Evolutionary conservation across 1,140 invertebrate species (phyloP).

Genomic region (Achatina immaculata): DNA sequence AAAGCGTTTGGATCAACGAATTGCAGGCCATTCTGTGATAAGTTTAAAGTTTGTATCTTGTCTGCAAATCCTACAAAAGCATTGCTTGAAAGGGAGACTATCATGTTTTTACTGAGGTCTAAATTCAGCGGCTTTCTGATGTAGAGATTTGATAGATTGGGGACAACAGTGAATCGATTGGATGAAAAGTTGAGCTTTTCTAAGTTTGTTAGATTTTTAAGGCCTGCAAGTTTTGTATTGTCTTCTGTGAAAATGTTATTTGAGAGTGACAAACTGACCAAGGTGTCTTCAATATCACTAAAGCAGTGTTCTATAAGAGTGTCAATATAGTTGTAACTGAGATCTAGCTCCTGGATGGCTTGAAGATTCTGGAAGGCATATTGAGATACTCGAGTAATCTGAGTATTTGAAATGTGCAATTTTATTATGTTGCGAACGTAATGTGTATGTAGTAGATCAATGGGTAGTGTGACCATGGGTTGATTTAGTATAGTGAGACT

Average conservation of each 20-base stretch:
- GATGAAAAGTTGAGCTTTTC: background rate
- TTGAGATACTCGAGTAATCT: background rate
- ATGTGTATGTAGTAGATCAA: background rate
- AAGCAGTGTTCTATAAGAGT: background rate
- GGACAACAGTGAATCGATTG: background rate
- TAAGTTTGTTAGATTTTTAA: background rate
- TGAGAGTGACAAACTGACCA: background rate
- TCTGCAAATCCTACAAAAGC: background rate
- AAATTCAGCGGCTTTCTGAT: background rate
- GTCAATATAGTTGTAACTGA: slow-evolving; percentile 8
- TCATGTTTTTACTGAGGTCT: background rate
- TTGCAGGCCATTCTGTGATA: background rate
- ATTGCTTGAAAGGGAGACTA: background rate
- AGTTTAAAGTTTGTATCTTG: background rate
- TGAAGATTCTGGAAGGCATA: background rate
- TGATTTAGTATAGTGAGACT: slow-evolving; percentile 13
- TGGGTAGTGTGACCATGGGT: background rate
- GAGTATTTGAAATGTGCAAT: background rate
- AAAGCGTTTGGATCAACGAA: background rate
- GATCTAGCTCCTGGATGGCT: background rate
- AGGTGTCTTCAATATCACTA: background rate
- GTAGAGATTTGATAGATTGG: background rate
- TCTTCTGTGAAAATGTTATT: background rate
- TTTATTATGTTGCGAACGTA: background rate
- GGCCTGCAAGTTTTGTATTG: background rate